Base-by-base conservation (phyloP, 2,113 vertebrate species). In the Kobus ellipsiprymnus region DNA sequence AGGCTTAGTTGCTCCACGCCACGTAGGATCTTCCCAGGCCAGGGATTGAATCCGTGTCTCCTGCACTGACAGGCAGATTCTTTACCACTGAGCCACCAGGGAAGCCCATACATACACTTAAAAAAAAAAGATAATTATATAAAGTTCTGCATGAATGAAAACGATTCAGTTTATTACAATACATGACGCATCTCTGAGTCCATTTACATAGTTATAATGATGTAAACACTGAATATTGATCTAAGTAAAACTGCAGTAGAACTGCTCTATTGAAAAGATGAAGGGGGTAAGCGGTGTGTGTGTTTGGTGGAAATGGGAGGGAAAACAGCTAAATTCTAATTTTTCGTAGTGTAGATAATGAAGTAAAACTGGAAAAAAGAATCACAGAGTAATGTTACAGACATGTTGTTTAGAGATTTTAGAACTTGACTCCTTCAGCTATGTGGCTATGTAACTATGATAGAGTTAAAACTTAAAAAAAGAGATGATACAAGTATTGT, bases 101-200 rank as follows among this genome's bases (percentile, higher is more conserved):
- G 71, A 77, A 77, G 40, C 40, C 12, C 23, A 77, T 14, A 77
- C 11, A 27, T 44, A 74, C 12, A 77, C 71, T 50, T 19, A 7
- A 10, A 55, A 93, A 71, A 33, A 87, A 83, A 78, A 94, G 60
- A 62, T 60, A 48, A 84, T 93, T 89, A 88, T 74, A 54, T 40
- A 83, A 91, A 88, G 91, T 82, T 96, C 52, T 95, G 46, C 71
- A 87, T 64, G 60, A 90, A 81, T 93, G 62, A 78, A 74, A 94
- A 87, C 54, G 48, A 87, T 67, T 87, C 54, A 59, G 55, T 84
- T 83, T 96, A 67, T 90, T 77, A 44, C 17, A 21, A 71, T 71
- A 29, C 5, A 13, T 80, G 74, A 52, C 44, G 87, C 50, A 59
- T 84, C 50, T 84, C 92, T 48, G 92, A 80, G 74, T 64, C 59